phyloP scores from a whole-genome alignment of 2,888 invertebrate genomes.

The Lepidocyrtinus sp. region DNA sequence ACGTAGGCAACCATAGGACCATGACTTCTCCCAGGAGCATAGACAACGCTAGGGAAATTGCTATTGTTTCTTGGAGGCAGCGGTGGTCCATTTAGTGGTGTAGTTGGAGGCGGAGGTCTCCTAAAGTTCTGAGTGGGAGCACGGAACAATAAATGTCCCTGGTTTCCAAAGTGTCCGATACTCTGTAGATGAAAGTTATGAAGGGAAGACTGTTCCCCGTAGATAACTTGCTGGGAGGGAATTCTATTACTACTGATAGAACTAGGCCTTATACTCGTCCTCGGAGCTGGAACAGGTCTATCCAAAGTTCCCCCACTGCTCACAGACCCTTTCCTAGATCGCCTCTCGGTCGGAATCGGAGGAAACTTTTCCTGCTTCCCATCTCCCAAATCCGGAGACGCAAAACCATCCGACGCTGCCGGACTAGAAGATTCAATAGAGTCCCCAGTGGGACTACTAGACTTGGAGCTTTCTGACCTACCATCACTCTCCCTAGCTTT shows the following conservation, averaged over 20 bases:
- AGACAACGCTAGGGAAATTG: conserved; percentile 45
- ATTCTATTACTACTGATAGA: conserved; percentile 27
- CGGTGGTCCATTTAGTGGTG: conserved; percentile 34
- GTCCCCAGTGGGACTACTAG: conserved; percentile 49
- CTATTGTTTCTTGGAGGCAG: conserved; percentile 41
- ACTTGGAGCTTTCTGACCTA: conserved; percentile 48
- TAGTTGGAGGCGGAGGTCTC: conserved; percentile 4
- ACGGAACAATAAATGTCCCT: conserved; percentile 42
- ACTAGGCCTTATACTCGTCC: conserved; percentile 19
- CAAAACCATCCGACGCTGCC: conserved; percentile 23
- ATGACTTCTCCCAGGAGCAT: conserved; percentile 44
- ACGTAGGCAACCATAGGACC: conserved; percentile 46
- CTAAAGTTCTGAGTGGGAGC: conserved; percentile 44
- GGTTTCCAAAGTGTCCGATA: conserved; percentile 6
- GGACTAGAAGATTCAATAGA: conserved; percentile 40
- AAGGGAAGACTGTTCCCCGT: conserved; percentile 40
- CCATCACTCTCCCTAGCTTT: conserved; percentile 51
- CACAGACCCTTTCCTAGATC: conserved; percentile 10
- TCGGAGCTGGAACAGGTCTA: conserved; percentile 38
- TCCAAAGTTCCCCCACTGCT: conserved; percentile 25
- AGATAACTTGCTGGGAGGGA: conserved; percentile 47
- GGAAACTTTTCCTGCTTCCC: not conserved
- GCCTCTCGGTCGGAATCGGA: conserved; percentile 33
- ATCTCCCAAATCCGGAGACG: conserved; percentile 29
- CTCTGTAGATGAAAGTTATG: conserved; percentile 56